A percentile compares a stretch with the other conserved stretches of the same genome.
Evolutionary conservation across 2,113 vertebrate genomes (phyloP).

Genomic region (Oplegnathus fasciatus): DNA sequence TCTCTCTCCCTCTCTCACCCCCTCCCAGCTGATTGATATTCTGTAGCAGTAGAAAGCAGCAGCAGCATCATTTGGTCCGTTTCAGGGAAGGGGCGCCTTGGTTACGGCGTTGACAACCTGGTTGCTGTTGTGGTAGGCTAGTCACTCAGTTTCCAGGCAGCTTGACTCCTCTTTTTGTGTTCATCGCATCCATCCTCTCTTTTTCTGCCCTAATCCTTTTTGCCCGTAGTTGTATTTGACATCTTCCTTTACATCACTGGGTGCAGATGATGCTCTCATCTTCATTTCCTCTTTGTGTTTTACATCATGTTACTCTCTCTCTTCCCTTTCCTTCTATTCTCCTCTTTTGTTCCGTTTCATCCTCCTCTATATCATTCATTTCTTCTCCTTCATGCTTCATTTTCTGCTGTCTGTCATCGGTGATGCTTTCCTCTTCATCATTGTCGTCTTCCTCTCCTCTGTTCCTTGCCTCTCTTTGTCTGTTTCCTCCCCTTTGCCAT

Average conservation of each 20-base stretch:
- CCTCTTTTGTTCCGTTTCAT: background rate
- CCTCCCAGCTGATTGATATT: constrained; percentile 64
- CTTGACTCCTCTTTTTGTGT: background rate
- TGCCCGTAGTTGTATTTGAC: background rate
- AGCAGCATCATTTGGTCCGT: constrained; percentile 58
- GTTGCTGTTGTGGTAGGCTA: constrained; percentile 21
- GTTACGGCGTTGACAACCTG: constrained; percentile 47
- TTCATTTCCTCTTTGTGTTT: constrained; percentile 22
- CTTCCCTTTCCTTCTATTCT: background rate
- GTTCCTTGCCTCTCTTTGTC: constrained; percentile 7
- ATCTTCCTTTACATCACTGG: background rate
- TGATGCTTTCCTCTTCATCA: background rate
- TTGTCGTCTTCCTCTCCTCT: constrained; percentile 9
- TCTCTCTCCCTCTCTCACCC: constrained; percentile 2
- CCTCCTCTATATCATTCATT: background rate
- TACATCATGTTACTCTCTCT: background rate
- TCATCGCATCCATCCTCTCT: constrained; percentile 1
- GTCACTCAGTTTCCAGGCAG: constrained; percentile 29
- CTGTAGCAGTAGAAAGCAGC: constrained; percentile 52
- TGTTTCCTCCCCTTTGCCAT: background rate
- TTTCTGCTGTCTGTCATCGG: constrained; percentile 7
- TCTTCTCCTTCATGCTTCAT: background rate
- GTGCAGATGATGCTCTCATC: constrained; percentile 4
- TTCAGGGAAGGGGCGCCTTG: constrained; percentile 53
- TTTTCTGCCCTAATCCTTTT: background rate